A percentile compares a stretch with the other conserved stretches of the same genome.
Conservation (phyloP, 92 coral and sea anemone genomes). For the Paramuricea clavata region DNA sequence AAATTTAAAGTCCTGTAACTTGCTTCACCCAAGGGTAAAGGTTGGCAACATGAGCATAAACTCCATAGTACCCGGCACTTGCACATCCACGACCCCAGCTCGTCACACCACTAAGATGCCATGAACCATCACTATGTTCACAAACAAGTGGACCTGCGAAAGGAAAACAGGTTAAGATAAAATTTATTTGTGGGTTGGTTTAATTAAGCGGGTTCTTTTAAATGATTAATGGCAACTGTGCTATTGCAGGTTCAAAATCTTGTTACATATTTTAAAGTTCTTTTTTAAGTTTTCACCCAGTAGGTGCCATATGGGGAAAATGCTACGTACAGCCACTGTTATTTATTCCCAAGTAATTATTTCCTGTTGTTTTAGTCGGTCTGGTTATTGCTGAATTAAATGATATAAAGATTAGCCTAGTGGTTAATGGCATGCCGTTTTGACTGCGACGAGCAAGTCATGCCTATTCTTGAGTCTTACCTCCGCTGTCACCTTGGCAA, state of each 20-base stretch:
- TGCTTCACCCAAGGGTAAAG: slow-evolving; percentile 62
- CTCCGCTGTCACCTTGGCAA: slow-evolving; percentile 48
- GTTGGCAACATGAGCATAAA: slow-evolving; percentile 64
- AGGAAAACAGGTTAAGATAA: not conserved
- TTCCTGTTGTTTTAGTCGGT: no score
- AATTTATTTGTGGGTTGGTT: no score
- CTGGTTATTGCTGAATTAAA: no score
- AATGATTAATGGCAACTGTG: no score
- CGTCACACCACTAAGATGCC: slow-evolving; percentile 61
- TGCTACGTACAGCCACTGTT: no score
- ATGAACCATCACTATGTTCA: slow-evolving; percentile 49
- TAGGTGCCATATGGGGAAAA: no score
- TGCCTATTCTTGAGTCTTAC: not conserved
- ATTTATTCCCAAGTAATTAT: no score
- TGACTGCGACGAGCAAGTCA: not conserved
- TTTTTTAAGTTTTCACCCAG: no score
- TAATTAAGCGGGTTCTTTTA: no score
- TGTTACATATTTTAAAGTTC: no score
- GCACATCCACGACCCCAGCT: slow-evolving; percentile 69
- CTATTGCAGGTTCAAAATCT: no score
- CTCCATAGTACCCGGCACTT: slow-evolving; percentile 52
- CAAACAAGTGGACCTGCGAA: slow-evolving; percentile 63
- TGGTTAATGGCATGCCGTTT: not conserved
- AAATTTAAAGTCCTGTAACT: slow-evolving; percentile 31
- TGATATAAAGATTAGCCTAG: no score